Evolutionary conservation across 1,140 invertebrate species (phyloP), one percentile per base, ranked within the genome.

Genomic region (Pseudomyrmex flavicornis): DNA sequence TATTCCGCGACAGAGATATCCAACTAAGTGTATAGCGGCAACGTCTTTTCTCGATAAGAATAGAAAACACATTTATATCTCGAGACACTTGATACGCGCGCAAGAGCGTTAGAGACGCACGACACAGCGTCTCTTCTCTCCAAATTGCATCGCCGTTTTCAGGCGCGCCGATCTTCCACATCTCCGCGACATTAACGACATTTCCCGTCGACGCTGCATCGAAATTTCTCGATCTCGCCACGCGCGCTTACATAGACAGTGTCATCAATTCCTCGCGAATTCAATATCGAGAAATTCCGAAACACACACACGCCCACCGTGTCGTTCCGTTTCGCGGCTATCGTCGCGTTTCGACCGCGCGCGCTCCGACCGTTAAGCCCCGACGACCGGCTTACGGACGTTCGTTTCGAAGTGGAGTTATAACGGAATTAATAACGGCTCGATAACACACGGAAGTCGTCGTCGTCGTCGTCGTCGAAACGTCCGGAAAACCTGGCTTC

Each of bases 371-470:
- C 68, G 35, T 50, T 26, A 73, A 54, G 68, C 79, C 58, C 58
- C 79, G 58, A 46, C 70, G 69, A 26, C 26, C 26, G 26, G 79
- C 56, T 75, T 75, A 63, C 61, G 69, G 26, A 75, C 79, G 69
- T 74, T 82, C 59, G 69, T 75, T 72, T 75, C 79, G 69, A 82
- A 75, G 70, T 82, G 58, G 79, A 35, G 70, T 75, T 75, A 35
- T 35, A 75, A 62, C 61, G 54, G 61, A 75, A 82, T 82, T 82
- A 82, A 82, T 82, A 75, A 75, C 70, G 59, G 70, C 70, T 80
- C 66, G 76, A 80, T 80, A 80, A 35, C 76, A 80, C 63, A 63
- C 17, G 50, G 50, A 68, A 69, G 35, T 35, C 44, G n/a, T 50
- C 63, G 17, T 17, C 44, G n/a, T 50, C 63, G n/a, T 17, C n/a